Evolutionary conservation across 2,113 vertebrate genomes (phyloP), one percentile per base, ranked within the genome.

Genomic region (Cygnus atratus): DNA sequence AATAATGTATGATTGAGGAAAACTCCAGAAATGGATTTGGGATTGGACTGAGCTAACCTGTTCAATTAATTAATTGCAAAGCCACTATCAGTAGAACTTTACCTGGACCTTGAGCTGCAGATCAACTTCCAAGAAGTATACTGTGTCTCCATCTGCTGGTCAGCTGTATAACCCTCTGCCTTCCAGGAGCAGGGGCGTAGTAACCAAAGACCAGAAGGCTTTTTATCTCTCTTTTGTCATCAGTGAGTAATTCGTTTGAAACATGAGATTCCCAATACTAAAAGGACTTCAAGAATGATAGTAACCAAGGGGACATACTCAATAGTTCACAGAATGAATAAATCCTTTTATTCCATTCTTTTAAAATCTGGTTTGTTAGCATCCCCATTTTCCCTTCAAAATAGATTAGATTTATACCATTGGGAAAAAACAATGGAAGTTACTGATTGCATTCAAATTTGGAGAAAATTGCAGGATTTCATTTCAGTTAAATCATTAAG

Each of bases 111-210:
- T 5, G 37, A 88, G 43, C 22, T 20, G 46, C 28, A 72, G 26
- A 6, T 73, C 29, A 24, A 50, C 46, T 50, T 82, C 81, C 62
- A 98, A 98, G 96, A 93, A 85, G 84, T 96, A 97, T 98, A 91
- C 98, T 98, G 97, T 98, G 98, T 98, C 98, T 98, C 98, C 98
- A 98, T 98, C 98, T 98, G 82, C 97, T 98, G 98, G 98, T 78
- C 83, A 88, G 90, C 78, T 4, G 26, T 77, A 93, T 93, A 95
- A 96, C 85, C 95, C 95, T 96, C 61, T 71, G 37, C 65, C 72
- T 85, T 33, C 24, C 48, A 15, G 91, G 20, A 90, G 24, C 66
- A 55, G 67, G 87, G 73, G 82, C 54, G 29, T 50, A 48, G 73
- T 33, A 77, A 44, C 29, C 61, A 48, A 80, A 71, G 43, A 59